Evolutionary conservation across 1,140 invertebrate species (phyloP).

Genomic region (Oedothorax gibbosus): DNA sequence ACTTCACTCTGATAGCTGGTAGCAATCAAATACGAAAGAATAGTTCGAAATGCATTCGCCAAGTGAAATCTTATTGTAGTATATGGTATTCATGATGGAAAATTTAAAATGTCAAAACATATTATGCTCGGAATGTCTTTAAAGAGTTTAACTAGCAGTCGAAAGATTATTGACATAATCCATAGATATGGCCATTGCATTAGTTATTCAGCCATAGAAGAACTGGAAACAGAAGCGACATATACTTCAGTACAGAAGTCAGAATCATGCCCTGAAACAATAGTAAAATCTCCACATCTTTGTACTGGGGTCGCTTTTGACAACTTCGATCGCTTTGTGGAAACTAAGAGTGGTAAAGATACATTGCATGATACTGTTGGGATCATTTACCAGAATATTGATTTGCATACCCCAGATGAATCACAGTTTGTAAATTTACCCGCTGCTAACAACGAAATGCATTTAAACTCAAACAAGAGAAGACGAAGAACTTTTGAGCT

Average conservation of each 20-base stretch:
- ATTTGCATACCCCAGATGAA: too few relatives aligned
- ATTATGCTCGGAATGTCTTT: constrained; percentile 1
- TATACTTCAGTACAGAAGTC: constrained; percentile 28
- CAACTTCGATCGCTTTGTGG: background rate
- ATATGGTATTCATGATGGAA: too few relatives aligned
- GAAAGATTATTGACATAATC: constrained; percentile 1
- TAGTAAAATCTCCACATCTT: background rate
- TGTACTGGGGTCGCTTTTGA: background rate
- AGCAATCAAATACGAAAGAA: background rate
- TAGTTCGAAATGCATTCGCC: background rate
- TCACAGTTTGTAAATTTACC: too few relatives aligned
- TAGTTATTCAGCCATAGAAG: constrained; percentile 10
- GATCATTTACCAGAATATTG: too few relatives aligned
- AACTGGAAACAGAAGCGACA: constrained; percentile 12
- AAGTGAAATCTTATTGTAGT: too few relatives aligned
- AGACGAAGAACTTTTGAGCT: too few relatives aligned
- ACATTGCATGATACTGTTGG: too few relatives aligned
- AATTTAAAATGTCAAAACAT: background rate
- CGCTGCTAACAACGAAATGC: too few relatives aligned
- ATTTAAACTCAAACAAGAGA: too few relatives aligned
- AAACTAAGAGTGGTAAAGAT: too few relatives aligned
- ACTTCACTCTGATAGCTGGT: background rate
- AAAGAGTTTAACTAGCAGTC: background rate
- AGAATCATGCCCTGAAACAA: background rate
- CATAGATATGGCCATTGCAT: constrained; percentile 19